Evolutionary conservation across 2,113 vertebrate genomes (phyloP), one percentile per base, ranked within the genome.

Genomic region (Lates calcarifer): DNA sequence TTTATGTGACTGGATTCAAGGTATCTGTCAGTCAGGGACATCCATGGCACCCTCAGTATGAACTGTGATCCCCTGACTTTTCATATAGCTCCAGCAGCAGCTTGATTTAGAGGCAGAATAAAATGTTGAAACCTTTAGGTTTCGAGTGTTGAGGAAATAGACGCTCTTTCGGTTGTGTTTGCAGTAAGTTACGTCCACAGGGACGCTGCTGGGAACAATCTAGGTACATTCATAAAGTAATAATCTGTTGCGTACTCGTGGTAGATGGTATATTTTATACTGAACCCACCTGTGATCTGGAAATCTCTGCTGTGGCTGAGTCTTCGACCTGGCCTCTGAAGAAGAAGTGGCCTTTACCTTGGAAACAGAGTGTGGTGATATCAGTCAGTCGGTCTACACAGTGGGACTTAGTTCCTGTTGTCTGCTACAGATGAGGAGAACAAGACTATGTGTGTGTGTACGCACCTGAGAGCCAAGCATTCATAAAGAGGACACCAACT

Each of bases 301-400:
- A 96, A 83, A 96, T 96, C 79, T 96, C 94, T 82, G 94, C 96
- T 51, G 93, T 96, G 68, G 94, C 94, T 15, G 94, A 96, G 79
- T 96, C 95, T 84, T 96, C 93, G 20, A 92, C 95, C 79, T 95
- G 93, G 2, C 94, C 93, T 89, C 75, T 87, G 81, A 94, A 95
- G 82, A 94, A 94, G 55, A 96, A 95, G 71, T 93, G 94, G 0
- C 93, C 94, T 85, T 83, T 86, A 33, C 93, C 94, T 95, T 58
- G 39, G 24, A 78, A 83, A 63, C 57, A 86, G 43, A 79, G 12
- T 17, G 22, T 17, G 14, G 13, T 28, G 28, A 55, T 18, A 83
- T 43, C 20, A 2, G 45, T 39, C 24, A 14, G 15, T 53, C 20
- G 12, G 43, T 55, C 20, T 11, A 13, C 37, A 33, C 10, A 24